A percentile compares a stretch with the other conserved stretches of the same genome.
Evolutionary conservation across 2,888 invertebrate species (phyloP).

Genomic region (Stramonita haemastoma): DNA sequence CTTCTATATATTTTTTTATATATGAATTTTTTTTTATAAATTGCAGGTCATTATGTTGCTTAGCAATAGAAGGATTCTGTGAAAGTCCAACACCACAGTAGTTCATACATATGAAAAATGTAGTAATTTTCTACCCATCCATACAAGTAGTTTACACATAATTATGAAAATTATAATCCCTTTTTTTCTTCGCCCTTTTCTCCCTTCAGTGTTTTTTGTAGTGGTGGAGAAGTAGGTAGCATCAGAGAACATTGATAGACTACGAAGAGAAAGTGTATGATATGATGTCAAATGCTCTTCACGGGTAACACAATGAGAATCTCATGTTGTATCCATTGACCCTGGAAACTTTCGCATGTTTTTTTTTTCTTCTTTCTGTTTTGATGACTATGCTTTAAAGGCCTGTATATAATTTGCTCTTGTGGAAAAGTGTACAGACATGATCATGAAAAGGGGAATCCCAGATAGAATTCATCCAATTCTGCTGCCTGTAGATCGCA

Average conservation of each 20-base stretch:
- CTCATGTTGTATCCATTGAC: conserved; percentile 2
- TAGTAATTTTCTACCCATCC: too few species aligned
- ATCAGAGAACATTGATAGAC: too few species aligned
- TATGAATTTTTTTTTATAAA: too few species aligned
- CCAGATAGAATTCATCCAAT: too few species aligned
- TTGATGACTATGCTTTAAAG: background rate
- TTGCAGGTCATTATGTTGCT: too few species aligned
- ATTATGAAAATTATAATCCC: background rate
- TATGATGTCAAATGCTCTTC: background rate
- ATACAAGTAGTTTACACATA: too few species aligned
- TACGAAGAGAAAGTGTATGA: background rate
- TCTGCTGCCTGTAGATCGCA: background rate
- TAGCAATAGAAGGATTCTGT: too few species aligned
- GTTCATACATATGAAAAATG: too few species aligned
- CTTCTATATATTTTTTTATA: too few species aligned
- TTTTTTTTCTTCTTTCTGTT: background rate
- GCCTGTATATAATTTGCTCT: background rate
- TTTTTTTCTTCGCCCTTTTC: background rate
- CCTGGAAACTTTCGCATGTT: background rate
- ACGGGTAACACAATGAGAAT: conserved; percentile 27
- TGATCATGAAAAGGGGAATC: background rate
- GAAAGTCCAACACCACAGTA: too few species aligned
- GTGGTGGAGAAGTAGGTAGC: background rate
- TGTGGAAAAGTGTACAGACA: background rate
- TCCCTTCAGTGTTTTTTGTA: background rate